Base-by-base conservation (phyloP, 2,888 invertebrate species). In the Amblyteles armatorius region DNA sequence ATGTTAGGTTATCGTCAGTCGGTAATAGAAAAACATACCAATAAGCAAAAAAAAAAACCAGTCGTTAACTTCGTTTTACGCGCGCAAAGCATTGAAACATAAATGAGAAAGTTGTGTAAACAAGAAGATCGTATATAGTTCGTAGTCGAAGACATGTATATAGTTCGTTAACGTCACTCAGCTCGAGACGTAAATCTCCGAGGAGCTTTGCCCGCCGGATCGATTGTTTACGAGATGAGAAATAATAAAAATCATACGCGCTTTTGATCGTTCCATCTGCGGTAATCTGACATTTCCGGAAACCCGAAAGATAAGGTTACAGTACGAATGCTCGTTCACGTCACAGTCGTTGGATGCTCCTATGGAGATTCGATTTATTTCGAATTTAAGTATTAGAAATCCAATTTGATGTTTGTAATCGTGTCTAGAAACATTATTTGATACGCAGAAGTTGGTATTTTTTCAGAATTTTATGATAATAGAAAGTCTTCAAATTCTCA, bases 121-220 rank as follows among this genome's bases (percentile, higher is more conserved):
- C 22, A 40, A n/a, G 19, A 36, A 72, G 40, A 40, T 72, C 2
- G 5, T 11, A 26, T n/a, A n/a, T n/a, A n/a, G n/a, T n/a, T n/a
- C n/a, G n/a, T n/a, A n/a, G n/a, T n/a, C n/a, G n/a, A n/a, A 71
- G 19, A 71, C 11, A 4, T n/a, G 11, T 11, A 40, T 40, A 36
- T 36, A 57, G 22, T 40, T 72, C 72, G 7, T 57, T 57, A 72
- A 72, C 13, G 40, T 72, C 72, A 40, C 73, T 60, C 73, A 19
- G 1, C 26, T n/a, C 26, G 29, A 4, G 44, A 9, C n/a, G 60
- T 73, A 60, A 44, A 60, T 73, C 60, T 73, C n/a, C 0, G 44
- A 60, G 13, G 57, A 26, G 73, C 57, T 73, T 72, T 55, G 36
- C 55, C 40, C 44, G 57, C 16, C 6, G 9, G 26, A 60, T 26